phyloP scores from a whole-genome alignment of 2,113 vertebrate genomes.

The human (Homo sapiens) region DNA sequence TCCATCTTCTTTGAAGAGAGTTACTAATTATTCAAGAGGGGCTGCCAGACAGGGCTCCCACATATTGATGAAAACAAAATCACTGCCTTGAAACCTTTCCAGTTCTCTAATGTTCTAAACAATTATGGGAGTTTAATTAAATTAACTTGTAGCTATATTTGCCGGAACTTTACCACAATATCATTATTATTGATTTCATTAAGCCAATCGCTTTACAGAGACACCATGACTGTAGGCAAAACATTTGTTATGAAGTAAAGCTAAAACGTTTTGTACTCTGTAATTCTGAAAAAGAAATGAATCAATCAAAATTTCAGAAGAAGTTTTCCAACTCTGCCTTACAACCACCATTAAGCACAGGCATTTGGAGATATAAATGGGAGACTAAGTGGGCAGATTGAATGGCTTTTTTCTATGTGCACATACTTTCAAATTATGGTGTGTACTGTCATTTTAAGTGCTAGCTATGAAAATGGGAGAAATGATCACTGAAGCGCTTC shows the following conservation, averaged over 20 bases:
- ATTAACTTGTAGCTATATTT: slow-evolving; percentile 20
- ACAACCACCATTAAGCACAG: not conserved
- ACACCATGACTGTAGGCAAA: not conserved
- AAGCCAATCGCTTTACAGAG: not conserved
- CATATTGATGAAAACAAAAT: not conserved
- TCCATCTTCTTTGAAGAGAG: not conserved
- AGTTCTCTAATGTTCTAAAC: not conserved
- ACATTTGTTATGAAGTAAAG: not conserved
- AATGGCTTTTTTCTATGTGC: not conserved
- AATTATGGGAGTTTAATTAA: not conserved
- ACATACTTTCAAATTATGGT: not conserved
- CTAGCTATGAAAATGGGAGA: not conserved
- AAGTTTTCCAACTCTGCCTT: not conserved
- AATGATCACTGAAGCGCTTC: not conserved
- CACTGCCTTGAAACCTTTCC: not conserved
- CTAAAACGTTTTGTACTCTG: not conserved
- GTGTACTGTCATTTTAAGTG: not conserved
- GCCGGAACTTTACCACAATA: not conserved
- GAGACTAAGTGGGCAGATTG: not conserved
- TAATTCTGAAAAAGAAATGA: not conserved
- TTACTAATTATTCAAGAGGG: not conserved
- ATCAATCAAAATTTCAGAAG: not conserved
- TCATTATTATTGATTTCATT: slow-evolving; percentile 23
- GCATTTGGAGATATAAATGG: not conserved
- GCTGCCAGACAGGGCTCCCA: not conserved